Base-by-base conservation (phyloP, 2,113 vertebrate genomes). In the Podocnemis expansa region DNA sequence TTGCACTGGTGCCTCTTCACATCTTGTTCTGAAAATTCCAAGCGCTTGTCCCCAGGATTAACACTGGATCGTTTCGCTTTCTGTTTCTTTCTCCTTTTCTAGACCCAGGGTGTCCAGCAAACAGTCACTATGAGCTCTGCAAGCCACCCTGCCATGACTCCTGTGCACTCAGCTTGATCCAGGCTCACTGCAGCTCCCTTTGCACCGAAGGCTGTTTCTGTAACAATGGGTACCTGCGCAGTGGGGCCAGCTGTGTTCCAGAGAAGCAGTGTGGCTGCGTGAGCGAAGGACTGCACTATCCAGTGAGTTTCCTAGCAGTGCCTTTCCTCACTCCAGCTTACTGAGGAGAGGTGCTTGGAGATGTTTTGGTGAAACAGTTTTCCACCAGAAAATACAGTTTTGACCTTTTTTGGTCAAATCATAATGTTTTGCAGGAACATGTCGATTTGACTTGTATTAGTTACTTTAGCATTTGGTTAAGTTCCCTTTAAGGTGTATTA, bases 191-290 rank as follows among this genome's bases (percentile, higher is more conserved):
- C 31, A 2, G 75, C 56, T 52, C 6, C 2, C 45, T 19, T 2
- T 98, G 98, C 86, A 89, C 96, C 2, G 97, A 98, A 89, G 97
- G 98, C 84, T 98, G 98, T 56, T 97, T 97, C 95, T 98, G 98
- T 81, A 13, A 98, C 8, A 73, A 93, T 3, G 97, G 80, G 4
- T 96, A 95, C 95, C 95, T 98, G 54, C 96, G 97, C 60, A 98
- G 98, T 31, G 78, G 97, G 56, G 92, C 94, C 27, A 34, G 17
- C 19, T 98, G 98, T 27, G 96, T 98, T n/a, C 96, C 95, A 2
- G 88, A 96, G 6, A 87, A 94, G 27, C 78, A 98, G 58, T 98
- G 98, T 5, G 98, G 98, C 55, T 98, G 98, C 29, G 1, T 91
- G 5, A 87, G 97, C 49, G 80, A 95, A 1, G 93, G 90, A 4